Evolutionary conservation across 1,140 invertebrate species (phyloP), one percentile per base, ranked within the genome.

Genomic region (Halyomorpha halys): DNA sequence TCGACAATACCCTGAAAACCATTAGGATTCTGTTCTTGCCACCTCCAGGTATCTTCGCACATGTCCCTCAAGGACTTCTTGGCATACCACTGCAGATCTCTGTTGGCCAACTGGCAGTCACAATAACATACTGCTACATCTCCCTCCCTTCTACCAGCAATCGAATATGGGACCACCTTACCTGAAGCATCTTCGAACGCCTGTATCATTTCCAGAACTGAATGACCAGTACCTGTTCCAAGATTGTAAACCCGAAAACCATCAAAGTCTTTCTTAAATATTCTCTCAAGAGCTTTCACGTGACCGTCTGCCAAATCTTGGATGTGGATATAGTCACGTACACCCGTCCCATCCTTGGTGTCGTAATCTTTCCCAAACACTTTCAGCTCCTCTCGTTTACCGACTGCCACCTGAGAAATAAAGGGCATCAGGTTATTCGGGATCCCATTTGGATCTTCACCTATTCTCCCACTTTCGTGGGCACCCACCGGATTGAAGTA

Each of bases 401-500:
- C 93, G 11, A 97, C 87, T 9, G 96, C 94, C 53, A 98, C 96
- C 82, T 98, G 94, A 27, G 94, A 81, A 69, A 98, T 88, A 72
- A 83, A 98, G 21, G 96, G 95, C 92, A 98, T 97, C 65, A 99
- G 79, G 78, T 99, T 99, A 74, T 97, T 98, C 59, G 94, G 95
- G 67, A 88, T 83, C n/a, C 94, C 94, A 62, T 85, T 82, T 0
- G 96, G 95, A 78, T 99, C 93, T 80, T 99, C 97, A 1, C 97
- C 97, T 68, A 99, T 97, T 45, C 83, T 74, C 0, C 96, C 97
- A 59, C 89, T 91, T 47, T 83, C 80, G 80, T 99, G 96, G 16
- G 97, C 93, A 4, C 97, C 97, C 47, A 98, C 94, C 6, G 97
- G 97, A 80, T 99, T 99, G 75, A 99, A 99, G 75, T 99, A 99